phyloP scores from a whole-genome alignment of 2,888 invertebrate genomes.

The Acanthosoma haemorrhoidale region DNA sequence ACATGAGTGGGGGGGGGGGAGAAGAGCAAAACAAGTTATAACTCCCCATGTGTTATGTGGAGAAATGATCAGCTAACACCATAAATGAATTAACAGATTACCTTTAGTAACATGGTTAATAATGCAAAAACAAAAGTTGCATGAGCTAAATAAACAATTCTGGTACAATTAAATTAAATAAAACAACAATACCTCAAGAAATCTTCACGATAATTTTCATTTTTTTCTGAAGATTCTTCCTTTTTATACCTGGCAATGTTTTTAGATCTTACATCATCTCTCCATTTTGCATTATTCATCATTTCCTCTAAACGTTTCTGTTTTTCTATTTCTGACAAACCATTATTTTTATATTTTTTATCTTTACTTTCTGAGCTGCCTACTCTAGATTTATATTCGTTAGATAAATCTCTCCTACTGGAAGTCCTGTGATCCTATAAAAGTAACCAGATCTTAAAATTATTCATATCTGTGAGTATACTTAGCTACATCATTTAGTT shows the following conservation, averaged over 20 bases:
- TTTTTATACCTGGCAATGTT: constrained; percentile 39
- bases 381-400: not conserved
- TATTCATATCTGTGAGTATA: too few species aligned
- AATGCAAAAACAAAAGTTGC: too few species aligned
- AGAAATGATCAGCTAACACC: too few species aligned
- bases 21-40: too few species aligned
- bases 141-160: too few species aligned
- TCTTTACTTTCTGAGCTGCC: not conserved
- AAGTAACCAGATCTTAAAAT: too few species aligned
- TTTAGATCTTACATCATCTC: constrained; percentile 39
- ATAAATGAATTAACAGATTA: too few species aligned
- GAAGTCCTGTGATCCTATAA: not conserved
- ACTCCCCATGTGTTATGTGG: too few species aligned
- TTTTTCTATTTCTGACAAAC: constrained; percentile 40
- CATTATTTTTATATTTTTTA: constrained; percentile 1
- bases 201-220: constrained; percentile 39
- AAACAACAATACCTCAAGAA: constrained; percentile 41
- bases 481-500: too few species aligned
- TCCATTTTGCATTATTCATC: constrained; percentile 41
- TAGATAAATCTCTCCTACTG: not conserved
- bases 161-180: too few species aligned
- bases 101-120: too few species aligned
- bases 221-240: constrained; percentile 32
- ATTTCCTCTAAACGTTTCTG: constrained; percentile 40
- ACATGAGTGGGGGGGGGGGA: too few species aligned